A percentile compares a stretch with the other conserved stretches of the same genome.
Evolutionary conservation across 1,140 invertebrate genomes (phyloP).

Genomic region (Leptoteleia sp.): DNA sequence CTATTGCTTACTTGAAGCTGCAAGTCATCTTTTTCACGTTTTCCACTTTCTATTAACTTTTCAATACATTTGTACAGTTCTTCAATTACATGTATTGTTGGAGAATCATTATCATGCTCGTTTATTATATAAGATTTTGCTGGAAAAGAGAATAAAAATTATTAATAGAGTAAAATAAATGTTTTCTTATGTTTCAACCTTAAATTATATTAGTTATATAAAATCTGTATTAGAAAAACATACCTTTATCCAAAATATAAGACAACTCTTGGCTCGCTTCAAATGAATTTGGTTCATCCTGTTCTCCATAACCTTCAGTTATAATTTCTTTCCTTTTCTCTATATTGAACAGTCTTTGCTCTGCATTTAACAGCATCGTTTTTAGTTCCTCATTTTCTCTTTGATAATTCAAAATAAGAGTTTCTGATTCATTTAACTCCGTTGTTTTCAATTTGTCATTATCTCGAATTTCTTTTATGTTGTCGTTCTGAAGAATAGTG

Average conservation of each 20-base stretch:
- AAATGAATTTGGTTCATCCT: slow-evolving; percentile 70
- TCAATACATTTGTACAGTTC: slow-evolving; percentile 84
- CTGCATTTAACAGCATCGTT: slow-evolving; percentile 82
- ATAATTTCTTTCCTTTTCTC: slow-evolving; percentile 84
- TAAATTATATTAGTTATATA: too few species aligned
- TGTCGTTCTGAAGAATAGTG: slow-evolving; percentile 51
- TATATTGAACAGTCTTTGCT: slow-evolving; percentile 78
- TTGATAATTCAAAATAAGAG: slow-evolving; percentile 79
- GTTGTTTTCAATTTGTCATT: slow-evolving; percentile 74
- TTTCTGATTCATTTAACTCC: slow-evolving; percentile 77
- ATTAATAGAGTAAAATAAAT: too few species aligned
- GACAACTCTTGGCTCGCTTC: slow-evolving; percentile 74
- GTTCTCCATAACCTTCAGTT: slow-evolving; percentile 84
- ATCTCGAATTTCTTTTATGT: slow-evolving; percentile 65
- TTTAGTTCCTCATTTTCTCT: slow-evolving; percentile 82
- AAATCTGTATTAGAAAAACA: too few species aligned
- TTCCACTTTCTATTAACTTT: slow-evolving; percentile 84
- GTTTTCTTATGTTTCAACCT: too few species aligned
- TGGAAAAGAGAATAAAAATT: slow-evolving; percentile 17
- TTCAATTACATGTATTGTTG: slow-evolving; percentile 83
- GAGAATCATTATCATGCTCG: slow-evolving; percentile 77
- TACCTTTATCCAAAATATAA: slow-evolving; percentile 78
- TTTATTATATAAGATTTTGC: slow-evolving; percentile 81
- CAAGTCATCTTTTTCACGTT: slow-evolving; percentile 86
- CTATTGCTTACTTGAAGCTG: slow-evolving; percentile 86